A percentile compares a stretch with the other conserved stretches of the same genome.
phyloP scores from a whole-genome alignment of 2,797 vertebrate species.

The Bryconaethiops microstoma region DNA sequence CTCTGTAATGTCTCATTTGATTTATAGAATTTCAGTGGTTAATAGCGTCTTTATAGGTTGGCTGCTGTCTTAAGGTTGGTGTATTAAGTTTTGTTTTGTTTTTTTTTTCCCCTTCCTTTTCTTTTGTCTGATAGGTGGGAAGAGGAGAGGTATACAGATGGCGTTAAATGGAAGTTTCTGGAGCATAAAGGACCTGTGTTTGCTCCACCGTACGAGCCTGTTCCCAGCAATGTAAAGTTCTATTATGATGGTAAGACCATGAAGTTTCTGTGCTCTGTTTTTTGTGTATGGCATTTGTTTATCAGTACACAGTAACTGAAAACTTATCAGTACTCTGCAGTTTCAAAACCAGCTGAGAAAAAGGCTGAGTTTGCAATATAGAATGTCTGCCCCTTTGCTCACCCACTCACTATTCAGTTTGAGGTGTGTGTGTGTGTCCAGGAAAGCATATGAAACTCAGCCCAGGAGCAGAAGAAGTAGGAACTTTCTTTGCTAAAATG shows the following conservation, averaged over 20 bases:
- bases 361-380: too few relatives aligned
- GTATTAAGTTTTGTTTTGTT: constrained; percentile 19
- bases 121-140: constrained; percentile 88
- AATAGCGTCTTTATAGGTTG: constrained; percentile 1
- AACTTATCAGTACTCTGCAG: too few relatives aligned
- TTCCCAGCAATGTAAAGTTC: constrained; percentile 91
- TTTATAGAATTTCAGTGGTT: background rate
- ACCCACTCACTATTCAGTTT: background rate
- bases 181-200: constrained; percentile 99
- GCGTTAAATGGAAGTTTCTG: constrained; percentile 95
- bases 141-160: constrained; percentile 95
- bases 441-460: constrained; percentile 94
- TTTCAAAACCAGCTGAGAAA: too few relatives aligned
- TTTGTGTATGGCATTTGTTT: background rate
- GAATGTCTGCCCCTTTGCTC: background rate
- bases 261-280: background rate
- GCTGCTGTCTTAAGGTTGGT: constrained; percentile 13
- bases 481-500: constrained; percentile 99
- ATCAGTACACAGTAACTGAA: background rate
- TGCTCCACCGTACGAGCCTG: constrained; percentile 92
- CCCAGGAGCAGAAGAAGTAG: constrained; percentile 93
- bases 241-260: constrained; percentile 91
- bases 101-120: constrained; percentile 6
- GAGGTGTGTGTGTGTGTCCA: constrained; percentile 53
- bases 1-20: background rate